Base-by-base conservation (phyloP, 2,113 vertebrate species). In the Eclectus roratus region DNA sequence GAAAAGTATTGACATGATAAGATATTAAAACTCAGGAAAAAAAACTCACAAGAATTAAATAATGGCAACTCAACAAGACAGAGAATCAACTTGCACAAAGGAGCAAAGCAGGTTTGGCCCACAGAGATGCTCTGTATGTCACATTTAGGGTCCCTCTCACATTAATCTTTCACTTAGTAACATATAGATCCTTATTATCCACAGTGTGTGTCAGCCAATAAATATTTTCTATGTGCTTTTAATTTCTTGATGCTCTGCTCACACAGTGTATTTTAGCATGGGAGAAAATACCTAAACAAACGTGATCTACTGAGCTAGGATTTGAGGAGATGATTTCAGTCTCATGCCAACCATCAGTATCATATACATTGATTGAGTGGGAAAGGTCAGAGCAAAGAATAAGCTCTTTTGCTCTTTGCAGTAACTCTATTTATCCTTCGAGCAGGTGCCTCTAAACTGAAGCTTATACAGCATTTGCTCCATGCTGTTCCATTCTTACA, bases 341-440 rank as follows among this genome's bases (percentile, higher is more conserved):
- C 28, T 64, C 25, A 7, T 13, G 9, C 11, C 77, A 81, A 60
- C 18, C 28, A 58, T 11, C 25, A 9, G 9, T 17, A 33, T 16
- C 41, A 4, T 0, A 23, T 10, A 5, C 37, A 44, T 11, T 0
- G 1, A 23, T 5, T 47, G 27, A 53, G 17, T 7, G 55, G 46
- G 65, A 80, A 84, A 87, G 24, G 28, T 37, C 41, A 80, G 35
- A 88, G 5, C 2, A 49, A 60, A 73, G 24, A 29, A 61, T 14
- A 19, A 70, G 19, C 3, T 49, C 16, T 83, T 68, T 35, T 70
- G 63, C 13, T 80, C 44, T 60, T 53, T 0, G 0, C 29, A 65
- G 7, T 56, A 76, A 66, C 9, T 61, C 11, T 31, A 17, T 13
- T 44, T 60, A 39, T 66, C 31, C 43, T 63, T 86, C 27, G 58